Base-by-base conservation (phyloP, 2,888 invertebrate species). In the Sinhomidia bicolor region DNA sequence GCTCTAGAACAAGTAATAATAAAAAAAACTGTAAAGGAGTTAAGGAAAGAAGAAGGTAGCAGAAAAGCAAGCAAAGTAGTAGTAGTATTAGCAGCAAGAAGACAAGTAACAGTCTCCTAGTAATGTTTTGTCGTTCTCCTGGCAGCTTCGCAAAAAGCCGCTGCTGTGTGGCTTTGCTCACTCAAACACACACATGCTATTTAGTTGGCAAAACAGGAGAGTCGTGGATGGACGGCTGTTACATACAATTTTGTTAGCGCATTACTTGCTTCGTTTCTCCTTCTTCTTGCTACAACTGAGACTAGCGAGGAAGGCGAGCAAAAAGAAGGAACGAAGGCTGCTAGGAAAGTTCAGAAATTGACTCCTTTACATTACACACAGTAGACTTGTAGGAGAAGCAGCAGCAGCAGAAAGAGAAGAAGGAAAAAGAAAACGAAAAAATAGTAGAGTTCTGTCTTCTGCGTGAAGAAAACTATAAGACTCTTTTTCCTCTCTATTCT, bases 181-280 rank as follows among this genome's bases (percentile, higher is more conserved):
- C 47, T 36, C 65, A 6, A 68, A 36, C 68, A 68, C 76, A 71
- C 14, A 71, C 23, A 71, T 71, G 44, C 71, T 9, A 44, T 74
- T 74, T 80, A 86, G 86, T 86, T 80, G 80, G 86, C 80, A 74
- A 80, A 86, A 79, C 32, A 74, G 57, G 29, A 57, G 54, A 81
- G 86, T 74, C 71, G 85, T 74, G 86, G 74, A 81, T 81, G 76
- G 86, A 87, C 86, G 81, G 81, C 86, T 81, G 81, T 29, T 74
- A 87, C 81, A 81, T 74, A 47, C 47, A 47, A 74, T 74, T 74
- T 74, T 47, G 47, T 74, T 74, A 74, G 51, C 74, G 74, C 47
- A 74, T 74, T 74, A 74, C 74, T 74, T 74, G 74, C 74, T 74
- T 74, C 74, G 74, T 74, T 74, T 74, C 74, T 74, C 23, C 47